Conservation (phyloP, 37 sponge, comb jelly and placozoan genomes). For the Agelas oroides region DNA sequence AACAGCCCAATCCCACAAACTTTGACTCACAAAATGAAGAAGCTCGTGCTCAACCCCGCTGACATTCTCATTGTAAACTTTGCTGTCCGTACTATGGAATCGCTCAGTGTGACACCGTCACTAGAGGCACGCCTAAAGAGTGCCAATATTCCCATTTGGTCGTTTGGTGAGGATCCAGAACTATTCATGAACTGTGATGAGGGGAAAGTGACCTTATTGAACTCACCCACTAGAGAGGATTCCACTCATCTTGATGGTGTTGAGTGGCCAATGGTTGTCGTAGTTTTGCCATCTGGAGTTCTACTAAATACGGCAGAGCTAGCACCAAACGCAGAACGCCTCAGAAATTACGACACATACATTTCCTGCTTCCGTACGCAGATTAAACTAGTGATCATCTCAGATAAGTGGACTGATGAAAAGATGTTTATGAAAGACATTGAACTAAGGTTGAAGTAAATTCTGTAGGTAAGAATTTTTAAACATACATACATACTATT, state of each 20-base stretch:
- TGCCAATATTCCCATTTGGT: not conserved
- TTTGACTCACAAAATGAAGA: not conserved
- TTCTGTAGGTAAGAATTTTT: no score
- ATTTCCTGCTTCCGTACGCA: not conserved
- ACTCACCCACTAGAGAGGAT: not conserved
- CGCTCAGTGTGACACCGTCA: not conserved
- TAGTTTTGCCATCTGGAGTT: not conserved
- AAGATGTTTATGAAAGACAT: not conserved
- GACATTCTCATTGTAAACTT: not conserved
- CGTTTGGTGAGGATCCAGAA: not conserved
- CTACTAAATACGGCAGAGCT: not conserved
- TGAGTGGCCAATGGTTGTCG: not conserved
- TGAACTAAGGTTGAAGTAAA: not conserved
- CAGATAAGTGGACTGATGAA: not conserved
- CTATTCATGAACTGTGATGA: not conserved
- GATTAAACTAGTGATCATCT: not conserved
- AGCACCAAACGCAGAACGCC: not conserved
- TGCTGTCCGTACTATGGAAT: not conserved
- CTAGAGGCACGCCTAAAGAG: not conserved
- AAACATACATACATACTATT: no score
- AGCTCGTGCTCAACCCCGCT: not conserved
- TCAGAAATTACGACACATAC: not conserved
- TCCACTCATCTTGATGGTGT: not conserved
- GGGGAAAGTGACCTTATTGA: not conserved
- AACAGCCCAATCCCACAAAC: no score